phyloP scores from a whole-genome alignment of 30 jellyfish, hydroid and myxozoan genomes.

The Sanderia malayensis region DNA sequence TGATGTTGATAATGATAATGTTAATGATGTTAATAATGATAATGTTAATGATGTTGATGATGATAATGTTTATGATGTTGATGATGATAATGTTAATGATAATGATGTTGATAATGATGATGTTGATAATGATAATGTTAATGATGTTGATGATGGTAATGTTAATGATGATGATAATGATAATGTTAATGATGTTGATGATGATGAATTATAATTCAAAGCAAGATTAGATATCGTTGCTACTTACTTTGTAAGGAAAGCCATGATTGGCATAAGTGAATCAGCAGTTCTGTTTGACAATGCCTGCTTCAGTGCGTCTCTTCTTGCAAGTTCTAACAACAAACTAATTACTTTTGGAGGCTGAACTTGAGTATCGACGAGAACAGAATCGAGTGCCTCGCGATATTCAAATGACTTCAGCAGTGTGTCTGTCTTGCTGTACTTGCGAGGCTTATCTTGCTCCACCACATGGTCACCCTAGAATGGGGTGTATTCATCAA shows the following conservation, averaged over 20 bases:
- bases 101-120: too few relatives aligned
- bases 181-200: too few relatives aligned
- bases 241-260: conserved; percentile 65
- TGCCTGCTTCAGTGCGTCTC: conserved; percentile 78
- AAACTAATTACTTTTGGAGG: conserved; percentile 69
- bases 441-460: conserved; percentile 15
- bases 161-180: too few relatives aligned
- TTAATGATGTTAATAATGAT: too few relatives aligned
- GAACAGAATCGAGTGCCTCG: conserved; percentile 74
- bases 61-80: too few relatives aligned
- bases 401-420: conserved; percentile 65
- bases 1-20: too few relatives aligned
- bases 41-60: too few relatives aligned
- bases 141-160: too few relatives aligned
- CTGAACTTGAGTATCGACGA: conserved; percentile 18
- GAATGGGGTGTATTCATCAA: neutral
- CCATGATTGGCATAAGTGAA: conserved; percentile 51
- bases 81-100: too few relatives aligned
- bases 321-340: conserved; percentile 75
- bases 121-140: too few relatives aligned
- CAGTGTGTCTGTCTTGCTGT: conserved; percentile 39
- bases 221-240: too few relatives aligned
- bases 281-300: conserved; percentile 60
- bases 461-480: conserved; percentile 83
- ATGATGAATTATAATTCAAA: too few relatives aligned